A percentile compares a stretch with the other conserved stretches of the same genome.
Conservation (phyloP, 2,797 vertebrate genomes). For the Alcedo atthis region DNA sequence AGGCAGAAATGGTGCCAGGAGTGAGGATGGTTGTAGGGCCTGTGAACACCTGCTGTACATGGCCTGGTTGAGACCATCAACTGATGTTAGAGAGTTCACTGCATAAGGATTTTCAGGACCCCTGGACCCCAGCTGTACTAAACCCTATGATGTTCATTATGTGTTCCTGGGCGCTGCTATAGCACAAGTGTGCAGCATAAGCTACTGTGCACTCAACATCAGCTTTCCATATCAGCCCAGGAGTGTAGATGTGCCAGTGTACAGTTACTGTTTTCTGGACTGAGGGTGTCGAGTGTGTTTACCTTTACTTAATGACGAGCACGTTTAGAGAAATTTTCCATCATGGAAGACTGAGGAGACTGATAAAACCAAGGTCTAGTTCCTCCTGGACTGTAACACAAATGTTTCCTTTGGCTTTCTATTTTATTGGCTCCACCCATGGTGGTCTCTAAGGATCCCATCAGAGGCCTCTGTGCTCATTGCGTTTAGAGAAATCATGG, state of each 20-base stretch:
- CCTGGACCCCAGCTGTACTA: too few relatives aligned
- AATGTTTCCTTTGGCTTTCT: slow-evolving; percentile 65
- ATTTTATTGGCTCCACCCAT: background rate
- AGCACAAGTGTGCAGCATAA: rapidly evolving
- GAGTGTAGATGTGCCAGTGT: rapidly evolving
- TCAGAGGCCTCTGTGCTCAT: background rate
- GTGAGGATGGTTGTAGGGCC: background rate
- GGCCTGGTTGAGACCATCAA: background rate
- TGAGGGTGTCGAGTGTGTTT: background rate
- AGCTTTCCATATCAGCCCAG: background rate
- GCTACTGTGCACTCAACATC: background rate
- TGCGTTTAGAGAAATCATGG: background rate
- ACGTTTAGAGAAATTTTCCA: slow-evolving; percentile 28
- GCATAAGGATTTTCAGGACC: background rate
- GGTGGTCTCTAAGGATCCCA: slow-evolving; percentile 38
- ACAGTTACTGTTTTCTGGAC: background rate
- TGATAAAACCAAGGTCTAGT: slow-evolving; percentile 54
- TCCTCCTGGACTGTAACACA: slow-evolving; percentile 30
- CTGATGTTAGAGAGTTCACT: background rate
- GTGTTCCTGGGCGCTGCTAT: background rate
- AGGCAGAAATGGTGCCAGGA: background rate
- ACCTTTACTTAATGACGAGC: background rate
- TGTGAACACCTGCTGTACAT: rapidly evolving
- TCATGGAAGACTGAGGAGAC: background rate
- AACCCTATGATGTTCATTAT: rapidly evolving